Evolutionary conservation across 2,113 vertebrate genomes (phyloP).

Genomic region (Sula dactylatra): DNA sequence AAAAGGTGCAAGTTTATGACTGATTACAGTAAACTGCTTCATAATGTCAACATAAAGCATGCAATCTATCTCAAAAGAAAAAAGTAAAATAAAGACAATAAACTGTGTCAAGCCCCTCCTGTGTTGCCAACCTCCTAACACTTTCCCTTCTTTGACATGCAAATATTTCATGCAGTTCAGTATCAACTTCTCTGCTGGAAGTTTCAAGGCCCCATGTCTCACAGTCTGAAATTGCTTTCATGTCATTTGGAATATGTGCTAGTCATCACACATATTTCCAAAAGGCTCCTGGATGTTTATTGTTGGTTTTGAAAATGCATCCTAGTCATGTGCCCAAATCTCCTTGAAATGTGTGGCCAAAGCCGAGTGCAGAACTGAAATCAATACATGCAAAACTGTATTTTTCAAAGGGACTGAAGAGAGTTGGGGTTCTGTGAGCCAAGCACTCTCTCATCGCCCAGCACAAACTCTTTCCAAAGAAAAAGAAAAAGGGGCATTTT

Average conservation of each 20-base stretch:
- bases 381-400: neutral
- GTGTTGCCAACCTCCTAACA: neutral
- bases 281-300: neutral
- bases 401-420: neutral
- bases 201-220: neutral
- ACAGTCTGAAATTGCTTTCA: neutral
- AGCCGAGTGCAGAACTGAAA: neutral
- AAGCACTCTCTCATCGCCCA: neutral
- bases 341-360: neutral
- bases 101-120: neutral
- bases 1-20: neutral
- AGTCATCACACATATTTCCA: neutral
- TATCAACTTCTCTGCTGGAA: neutral
- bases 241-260: fast-evolving
- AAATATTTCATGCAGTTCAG: neutral
- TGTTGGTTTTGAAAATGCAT: neutral
- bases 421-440: neutral
- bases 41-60: neutral
- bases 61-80: neutral
- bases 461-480: neutral
- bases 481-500: neutral
- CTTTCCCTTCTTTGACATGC: neutral
- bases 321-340: neutral
- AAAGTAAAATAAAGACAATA: neutral
- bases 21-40: neutral